Evolutionary conservation across 2,888 invertebrate species (phyloP).

Genomic region (Clusia tigrina): DNA sequence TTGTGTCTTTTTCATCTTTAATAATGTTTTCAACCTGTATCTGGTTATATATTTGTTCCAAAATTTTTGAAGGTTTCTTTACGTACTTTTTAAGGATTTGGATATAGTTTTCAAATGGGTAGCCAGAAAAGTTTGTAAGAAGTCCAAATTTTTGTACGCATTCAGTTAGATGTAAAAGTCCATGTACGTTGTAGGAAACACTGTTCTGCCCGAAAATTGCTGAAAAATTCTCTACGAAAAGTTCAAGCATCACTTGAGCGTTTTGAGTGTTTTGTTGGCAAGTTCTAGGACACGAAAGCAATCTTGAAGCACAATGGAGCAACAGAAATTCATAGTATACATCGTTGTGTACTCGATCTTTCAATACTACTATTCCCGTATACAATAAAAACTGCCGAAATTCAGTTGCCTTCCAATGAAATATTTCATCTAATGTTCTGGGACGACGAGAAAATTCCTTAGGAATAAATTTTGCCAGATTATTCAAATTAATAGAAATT

Average conservation of each 20-base stretch:
- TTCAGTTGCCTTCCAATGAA: conserved; percentile 11
- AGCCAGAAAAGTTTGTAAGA: conserved; percentile 5
- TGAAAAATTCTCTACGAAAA: conserved; percentile 26
- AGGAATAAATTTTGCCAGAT: not conserved
- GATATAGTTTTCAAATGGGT: conserved; percentile 22
- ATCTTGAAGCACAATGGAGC: conserved; percentile 18
- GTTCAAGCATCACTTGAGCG: conserved; percentile 18
- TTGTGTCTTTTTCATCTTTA: not conserved
- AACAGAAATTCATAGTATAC: conserved; percentile 12
- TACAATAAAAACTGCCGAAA: not conserved
- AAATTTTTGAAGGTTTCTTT: conserved; percentile 7
- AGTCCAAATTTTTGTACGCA: conserved; percentile 6
- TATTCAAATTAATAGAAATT: not conserved
- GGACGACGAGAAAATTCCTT: not conserved
- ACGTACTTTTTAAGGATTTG: conserved; percentile 10
- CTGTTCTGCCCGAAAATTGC: conserved; percentile 24
- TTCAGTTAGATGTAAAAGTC: conserved; percentile 12
- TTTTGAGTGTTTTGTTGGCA: conserved; percentile 12
- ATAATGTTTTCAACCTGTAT: not conserved
- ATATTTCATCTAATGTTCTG: not conserved
- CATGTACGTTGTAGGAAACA: conserved; percentile 21
- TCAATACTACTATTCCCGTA: not conserved
- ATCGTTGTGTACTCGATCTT: not conserved
- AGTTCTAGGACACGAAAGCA: conserved; percentile 16
- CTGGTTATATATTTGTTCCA: conserved; percentile 10